Evolutionary conservation across 2,888 invertebrate species (phyloP), one percentile per base, ranked within the genome.

Genomic region (Atrina japonica): DNA sequence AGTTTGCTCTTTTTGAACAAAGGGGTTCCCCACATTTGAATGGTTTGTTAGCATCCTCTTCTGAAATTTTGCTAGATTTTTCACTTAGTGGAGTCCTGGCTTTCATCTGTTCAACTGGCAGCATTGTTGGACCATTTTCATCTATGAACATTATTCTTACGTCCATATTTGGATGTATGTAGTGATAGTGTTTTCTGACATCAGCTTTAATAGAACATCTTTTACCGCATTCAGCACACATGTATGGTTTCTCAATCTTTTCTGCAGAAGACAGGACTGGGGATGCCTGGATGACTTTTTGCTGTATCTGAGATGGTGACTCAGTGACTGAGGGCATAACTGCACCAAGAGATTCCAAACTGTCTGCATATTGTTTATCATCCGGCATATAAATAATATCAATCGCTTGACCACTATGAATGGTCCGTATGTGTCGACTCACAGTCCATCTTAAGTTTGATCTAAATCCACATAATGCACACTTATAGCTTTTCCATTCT

Each of bases 401-500:
- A 14, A 78, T 77, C 29, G 81, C 76, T 29, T 78, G 53, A 2
- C 77, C 79, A 23, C 50, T 71, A 71, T 89, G 89, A 30, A 80
- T 78, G 7, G 82, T 81, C 86, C 96, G 95, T 77, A 98, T 97
- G 90, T 98, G 98, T 91, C 98, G 97, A 50, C 96, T 97, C 70
- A 98, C 97, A 91, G 97, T 97, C 96, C 97, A 97, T 77, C 97
- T 94, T 96, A 97, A 97, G 89, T 97, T 97, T 35, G 97, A 97
- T 83, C 96, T 94, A 89, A 97, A 97, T 68, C 95, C 94, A 91
- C 98, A 98, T n/a, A 96, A 92, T 0, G 97, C 97, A 91, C 98
- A 98, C 91, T 97, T 96, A 90, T 97, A 98, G 0, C 67, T 78
- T 40, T 78, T 70, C 7, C 63, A 59, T 14, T 59, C 41, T 16